These are phyloP conservation scores for Leptobrachium leishanense DNA, from an alignment of 2,113 vertebrate species.

Conservation along the genomic window DNA sequence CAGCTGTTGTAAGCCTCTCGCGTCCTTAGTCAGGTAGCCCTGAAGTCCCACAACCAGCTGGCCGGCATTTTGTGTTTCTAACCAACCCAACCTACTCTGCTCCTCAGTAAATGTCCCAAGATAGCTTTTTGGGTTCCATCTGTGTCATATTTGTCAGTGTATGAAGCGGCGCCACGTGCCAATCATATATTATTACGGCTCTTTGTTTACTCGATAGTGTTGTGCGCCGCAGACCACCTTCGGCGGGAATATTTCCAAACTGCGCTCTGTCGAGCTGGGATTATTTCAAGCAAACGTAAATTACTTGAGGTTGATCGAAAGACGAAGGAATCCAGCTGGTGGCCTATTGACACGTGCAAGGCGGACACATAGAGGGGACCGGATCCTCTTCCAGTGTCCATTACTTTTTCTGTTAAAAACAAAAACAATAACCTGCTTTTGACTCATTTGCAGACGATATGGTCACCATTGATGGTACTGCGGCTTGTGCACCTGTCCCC, in stretches of 20 bases:
- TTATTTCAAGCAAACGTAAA: conserved; percentile 30
- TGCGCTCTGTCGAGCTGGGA: conserved; percentile 11
- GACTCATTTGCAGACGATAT: too few species aligned
- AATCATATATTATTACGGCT: neutral
- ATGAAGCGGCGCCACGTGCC: neutral
- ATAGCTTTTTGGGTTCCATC: neutral
- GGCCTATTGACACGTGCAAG: conserved; percentile 4
- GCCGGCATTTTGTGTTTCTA: neutral
- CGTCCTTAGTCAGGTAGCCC: neutral
- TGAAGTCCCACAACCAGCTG: neutral
- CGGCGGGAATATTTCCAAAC: conserved; percentile 2
- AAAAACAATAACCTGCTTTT: too few species aligned
- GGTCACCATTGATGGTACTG: too few species aligned
- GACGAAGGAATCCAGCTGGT: neutral
- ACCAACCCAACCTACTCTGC: neutral
- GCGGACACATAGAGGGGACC: neutral
- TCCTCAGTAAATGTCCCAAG: neutral
- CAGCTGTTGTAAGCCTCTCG: too few species aligned
- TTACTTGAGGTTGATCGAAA: conserved; percentile 11
- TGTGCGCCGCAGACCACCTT: neutral
- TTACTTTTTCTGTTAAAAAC: too few species aligned
- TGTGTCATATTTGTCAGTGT: neutral
- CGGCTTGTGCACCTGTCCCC: too few species aligned
- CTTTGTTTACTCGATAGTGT: neutral
- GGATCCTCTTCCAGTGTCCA: too few species aligned